Base-by-base conservation (phyloP, 2,797 vertebrate genomes). In the Gymnoscopelus braueri region DNA sequence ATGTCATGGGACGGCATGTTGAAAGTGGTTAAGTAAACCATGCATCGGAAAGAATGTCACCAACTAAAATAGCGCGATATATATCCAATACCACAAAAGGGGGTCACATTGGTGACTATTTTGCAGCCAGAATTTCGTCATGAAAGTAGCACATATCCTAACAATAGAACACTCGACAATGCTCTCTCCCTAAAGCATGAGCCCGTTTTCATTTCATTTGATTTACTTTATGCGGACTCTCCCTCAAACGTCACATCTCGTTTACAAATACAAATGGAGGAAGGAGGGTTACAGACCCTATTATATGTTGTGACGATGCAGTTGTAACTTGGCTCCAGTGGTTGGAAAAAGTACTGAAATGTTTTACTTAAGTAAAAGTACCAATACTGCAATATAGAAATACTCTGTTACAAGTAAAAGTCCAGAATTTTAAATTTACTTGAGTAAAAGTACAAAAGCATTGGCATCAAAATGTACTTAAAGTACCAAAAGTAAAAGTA, bases 301-400 rank as follows among this genome's bases (percentile, higher is more conserved):
- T 3, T 85, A 87, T 79, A 74, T 71, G 72, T 79, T 4, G 72
- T 67, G 77, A 82, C 72, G 82, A 83, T 83, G 83, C 85, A 82
- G 83, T 84, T 86, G 77, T 87, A 89, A 83, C 71, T 83, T 84
- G 81, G 84, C 85, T n/a, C n/a, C n/a, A n/a, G n/a, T n/a, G n/a
- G n/a, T n/a, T n/a, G n/a, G n/a, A n/a, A n/a, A n/a, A n/a, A n/a
- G n/a, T n/a, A n/a, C n/a, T n/a, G n/a, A n/a, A n/a, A n/a, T n/a
- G n/a, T n/a, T n/a, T n/a, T n/a, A n/a, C n/a, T n/a, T n/a, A n/a
- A n/a, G n/a, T n/a, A n/a, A n/a, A n/a, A n/a, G n/a, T n/a, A n/a
- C n/a, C n/a, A n/a, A n/a, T n/a, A n/a, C n/a, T n/a, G n/a, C n/a
- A n/a, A n/a, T n/a, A n/a, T n/a, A n/a, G n/a, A n/a, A n/a, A n/a